These are phyloP conservation scores for Bombus ignitus DNA, from an alignment of 1,140 invertebrate genomes.

Conservation along the genomic window DNA sequence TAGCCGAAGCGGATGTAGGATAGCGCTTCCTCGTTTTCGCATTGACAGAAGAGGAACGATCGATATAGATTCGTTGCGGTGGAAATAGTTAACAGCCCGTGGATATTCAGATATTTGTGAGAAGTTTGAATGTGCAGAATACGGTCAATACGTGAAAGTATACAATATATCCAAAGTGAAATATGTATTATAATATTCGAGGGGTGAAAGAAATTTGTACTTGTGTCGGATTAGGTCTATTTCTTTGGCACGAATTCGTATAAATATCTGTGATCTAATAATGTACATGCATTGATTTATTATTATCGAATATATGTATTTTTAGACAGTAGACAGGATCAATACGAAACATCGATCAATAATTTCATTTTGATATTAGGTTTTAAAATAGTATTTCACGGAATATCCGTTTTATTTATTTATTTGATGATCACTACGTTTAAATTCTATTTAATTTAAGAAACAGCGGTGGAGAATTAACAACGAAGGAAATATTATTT, in stretches of 20 bases:
- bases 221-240: not conserved
- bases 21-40: constrained; percentile 35
- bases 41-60: not conserved
- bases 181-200: not conserved
- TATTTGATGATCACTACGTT: too few relatives aligned
- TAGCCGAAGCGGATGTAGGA: constrained; percentile 32
- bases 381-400: too few relatives aligned
- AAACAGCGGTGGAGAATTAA: not conserved
- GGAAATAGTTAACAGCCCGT: not conserved
- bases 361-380: not conserved
- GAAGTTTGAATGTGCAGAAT: too few relatives aligned
- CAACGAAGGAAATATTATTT: not conserved
- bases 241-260: not conserved
- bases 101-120: not conserved
- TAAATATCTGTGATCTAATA: constrained; percentile 1
- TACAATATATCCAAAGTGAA: not conserved
- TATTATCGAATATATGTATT: not conserved
- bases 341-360: not conserved
- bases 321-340: too few relatives aligned
- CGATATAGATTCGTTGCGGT: not conserved
- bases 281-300: not conserved
- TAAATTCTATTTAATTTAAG: not conserved
- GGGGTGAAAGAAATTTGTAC: not conserved
- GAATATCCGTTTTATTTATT: too few relatives aligned
- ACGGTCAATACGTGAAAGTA: not conserved